Base-by-base conservation (phyloP, 2,113 vertebrate genomes). In the Abramis brama region DNA sequence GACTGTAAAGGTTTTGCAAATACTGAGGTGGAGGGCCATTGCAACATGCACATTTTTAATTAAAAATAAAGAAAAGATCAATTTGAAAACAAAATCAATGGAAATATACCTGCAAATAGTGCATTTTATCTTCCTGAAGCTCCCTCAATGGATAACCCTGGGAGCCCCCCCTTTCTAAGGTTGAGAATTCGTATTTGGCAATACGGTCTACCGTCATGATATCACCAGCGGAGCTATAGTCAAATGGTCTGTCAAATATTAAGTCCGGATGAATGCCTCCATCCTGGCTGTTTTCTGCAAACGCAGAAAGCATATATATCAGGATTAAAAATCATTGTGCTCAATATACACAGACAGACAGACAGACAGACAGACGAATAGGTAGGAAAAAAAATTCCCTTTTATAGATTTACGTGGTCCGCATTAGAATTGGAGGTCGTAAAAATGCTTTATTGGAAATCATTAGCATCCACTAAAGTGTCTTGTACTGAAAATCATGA, bases 51-150 rank as follows among this genome's bases (percentile, higher is more conserved):
- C 91, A 93, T 91, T 91, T 89, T 87, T 89, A 90, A 52, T 75
- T 82, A 68, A 79, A 79, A 84, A 89, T 87, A 64, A 88, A 91
- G 60, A 88, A 89, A 90, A 90, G 66, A 88, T 81, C 74, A 93
- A 92, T 79, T 88, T 90, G 90, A 89, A 89, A 94, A 93, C 90
- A 92, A 94, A 94, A 95, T 94, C 86, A 93, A 94, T 93, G 78
- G 89, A 95, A 94, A 94, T 93, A 95, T 95, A 98, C 97, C 97
- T 98, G 97, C 90, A 98, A 95, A 94, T 97, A 98, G 91, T 97
- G 97, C 97, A 96, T 97, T 94, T 94, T 97, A 95, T 97, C 96
- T 93, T 97, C 96, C 89, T 95, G 95, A 88, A 93, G 90, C 90
- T 96, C 94, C 91, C 92, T 95, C 91, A 95, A 87, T 59, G 96